These are phyloP conservation scores for Napeogenes sylphis DNA, from an alignment of 2,888 invertebrate species.

Conservation along the genomic window DNA sequence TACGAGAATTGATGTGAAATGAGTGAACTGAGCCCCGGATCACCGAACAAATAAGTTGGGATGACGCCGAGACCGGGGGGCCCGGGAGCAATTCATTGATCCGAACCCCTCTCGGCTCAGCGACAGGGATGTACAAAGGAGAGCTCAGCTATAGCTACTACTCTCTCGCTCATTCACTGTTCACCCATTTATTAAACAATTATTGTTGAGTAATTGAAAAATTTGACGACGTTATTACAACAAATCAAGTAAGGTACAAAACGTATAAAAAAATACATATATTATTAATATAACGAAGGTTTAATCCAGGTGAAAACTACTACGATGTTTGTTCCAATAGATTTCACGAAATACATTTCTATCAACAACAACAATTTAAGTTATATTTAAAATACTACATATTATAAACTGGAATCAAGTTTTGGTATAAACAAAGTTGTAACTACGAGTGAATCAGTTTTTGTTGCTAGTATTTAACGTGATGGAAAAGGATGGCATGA, in stretches of 20 bases:
- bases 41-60: conserved; percentile 38
- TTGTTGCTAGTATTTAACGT: conserved; percentile 15
- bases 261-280: background rate
- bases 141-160: conserved; percentile 36
- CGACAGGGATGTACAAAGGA: conserved; percentile 59
- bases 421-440: conserved; percentile 3
- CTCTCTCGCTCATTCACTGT: conserved; percentile 38
- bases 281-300: background rate
- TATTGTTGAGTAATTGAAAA: background rate
- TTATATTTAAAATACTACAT: too few relatives aligned
- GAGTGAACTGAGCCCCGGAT: conserved; percentile 43
- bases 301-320: too few relatives aligned
- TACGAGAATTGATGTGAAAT: conserved; percentile 37
- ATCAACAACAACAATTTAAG: too few relatives aligned
- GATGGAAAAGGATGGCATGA: conserved; percentile 37
- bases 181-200: conserved; percentile 6
- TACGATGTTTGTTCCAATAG: background rate
- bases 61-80: conserved; percentile 57
- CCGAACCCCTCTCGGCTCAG: conserved; percentile 66
- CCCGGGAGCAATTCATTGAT: conserved; percentile 75
- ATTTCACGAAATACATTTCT: too few relatives aligned
- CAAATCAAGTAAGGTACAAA: background rate
- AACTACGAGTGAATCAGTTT: conserved; percentile 7
- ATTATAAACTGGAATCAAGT: background rate
- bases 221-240: background rate